phyloP scores from a whole-genome alignment of 2,113 vertebrate genomes.

The Argyrosomus japonicus region DNA sequence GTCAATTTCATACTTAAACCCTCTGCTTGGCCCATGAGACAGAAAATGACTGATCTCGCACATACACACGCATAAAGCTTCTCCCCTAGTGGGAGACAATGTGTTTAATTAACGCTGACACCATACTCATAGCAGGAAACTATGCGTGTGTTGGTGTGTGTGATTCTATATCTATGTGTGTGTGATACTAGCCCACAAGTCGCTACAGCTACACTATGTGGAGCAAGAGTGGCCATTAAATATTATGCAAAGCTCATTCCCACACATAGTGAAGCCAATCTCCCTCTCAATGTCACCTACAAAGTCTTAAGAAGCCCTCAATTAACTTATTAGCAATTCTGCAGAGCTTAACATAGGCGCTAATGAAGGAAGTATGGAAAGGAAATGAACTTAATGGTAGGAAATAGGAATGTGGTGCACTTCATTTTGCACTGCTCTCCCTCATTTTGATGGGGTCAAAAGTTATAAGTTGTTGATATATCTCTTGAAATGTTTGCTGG shows the following conservation, averaged over 20 bases:
- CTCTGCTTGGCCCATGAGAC: constrained; percentile 11
- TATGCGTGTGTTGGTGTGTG: constrained; percentile 21
- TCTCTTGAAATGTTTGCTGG: constrained; percentile 35
- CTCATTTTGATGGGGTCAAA: constrained; percentile 30
- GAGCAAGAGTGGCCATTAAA: constrained; percentile 63
- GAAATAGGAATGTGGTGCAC: constrained; percentile 56
- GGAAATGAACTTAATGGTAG: constrained; percentile 60
- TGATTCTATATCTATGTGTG: constrained; percentile 11
- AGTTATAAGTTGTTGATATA: constrained; percentile 16
- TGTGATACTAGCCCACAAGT: constrained; percentile 30
- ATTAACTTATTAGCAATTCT: constrained; percentile 77
- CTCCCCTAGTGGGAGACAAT: constrained; percentile 43
- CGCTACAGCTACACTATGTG: constrained; percentile 31
- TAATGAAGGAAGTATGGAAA: constrained; percentile 67
- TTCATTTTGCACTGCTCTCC: not conserved
- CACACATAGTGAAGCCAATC: constrained; percentile 66
- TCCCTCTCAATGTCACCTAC: constrained; percentile 79
- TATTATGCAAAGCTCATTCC: constrained; percentile 77
- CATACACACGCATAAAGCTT: constrained; percentile 16
- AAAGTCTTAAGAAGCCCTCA: constrained; percentile 77
- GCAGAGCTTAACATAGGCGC: constrained; percentile 66
- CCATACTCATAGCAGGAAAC: constrained; percentile 42
- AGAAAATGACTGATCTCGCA: constrained; percentile 43
- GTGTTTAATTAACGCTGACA: constrained; percentile 79
- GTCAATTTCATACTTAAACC: constrained; percentile 46